Base-by-base conservation (phyloP, 2,797 vertebrate species). In the Protonibea diacanthus region DNA sequence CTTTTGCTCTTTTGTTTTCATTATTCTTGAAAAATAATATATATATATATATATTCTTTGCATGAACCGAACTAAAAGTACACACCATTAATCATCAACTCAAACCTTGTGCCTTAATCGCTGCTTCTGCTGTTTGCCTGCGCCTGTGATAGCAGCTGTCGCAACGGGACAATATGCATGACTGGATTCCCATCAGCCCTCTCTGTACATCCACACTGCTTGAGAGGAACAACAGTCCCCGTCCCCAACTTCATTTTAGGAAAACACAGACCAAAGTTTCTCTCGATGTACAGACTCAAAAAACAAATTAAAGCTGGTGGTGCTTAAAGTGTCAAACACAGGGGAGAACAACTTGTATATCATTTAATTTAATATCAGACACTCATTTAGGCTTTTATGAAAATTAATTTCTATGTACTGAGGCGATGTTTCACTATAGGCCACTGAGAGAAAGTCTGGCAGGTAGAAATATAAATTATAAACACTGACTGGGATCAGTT, bases 401-500 rank as follows among this genome's bases (percentile, higher is more conserved):
- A 86, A 69, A 86, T 59, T 51, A 11, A 74, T 79, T 81, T 62
- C 29, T 27, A 78, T 68, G 73, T 78, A 64, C 74, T 51, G 76
- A 74, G 72, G 74, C 21, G 0, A 18, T 27, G 1, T 59, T 84
- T 62, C 56, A 33, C 65, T 59, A 29, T 10, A 68, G 33, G 69
- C 83, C 79, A 84, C 71, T 2, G 73, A 89, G 80, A 84, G 25
- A 77, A 80, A 76, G 66, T 69, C 76, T 65, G 53, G 56, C 76
- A 77, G 85, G 74, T 82, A 70, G 84, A 87, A 83, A 68, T 79
- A 83, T 89, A 21, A 92, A 89, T 90, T 82, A 83, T 87, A 86
- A 88, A 90, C 82, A 85, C 38, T 77, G 76, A 76, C 70, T 84
- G 75, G 81, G 81, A 87, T 81, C 64, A 17, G 12, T 63, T 76